A percentile compares a stretch with the other conserved stretches of the same genome.
These are phyloP conservation scores for Nemotelus nigrinus DNA, from an alignment of 2,888 invertebrate species.

Conservation along the genomic window DNA sequence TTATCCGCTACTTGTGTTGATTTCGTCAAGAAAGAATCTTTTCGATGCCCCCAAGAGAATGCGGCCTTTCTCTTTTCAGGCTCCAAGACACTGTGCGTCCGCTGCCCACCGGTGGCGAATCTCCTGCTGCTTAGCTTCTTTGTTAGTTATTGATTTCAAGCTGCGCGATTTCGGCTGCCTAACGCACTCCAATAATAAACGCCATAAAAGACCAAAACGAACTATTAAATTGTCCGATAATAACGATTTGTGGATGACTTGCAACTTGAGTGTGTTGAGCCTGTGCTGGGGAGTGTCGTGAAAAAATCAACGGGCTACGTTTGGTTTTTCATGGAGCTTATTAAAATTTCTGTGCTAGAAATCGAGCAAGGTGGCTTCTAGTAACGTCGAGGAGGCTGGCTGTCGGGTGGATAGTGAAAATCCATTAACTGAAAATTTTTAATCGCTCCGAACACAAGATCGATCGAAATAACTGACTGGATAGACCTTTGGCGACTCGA, in stretches of 20 bases:
- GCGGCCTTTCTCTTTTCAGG: constrained; percentile 41
- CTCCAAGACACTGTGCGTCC: constrained; percentile 49
- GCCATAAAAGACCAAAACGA: constrained; percentile 42
- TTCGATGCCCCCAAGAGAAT: constrained; percentile 15
- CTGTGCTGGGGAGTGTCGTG: not conserved
- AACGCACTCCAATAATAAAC: constrained; percentile 41
- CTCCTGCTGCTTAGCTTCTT: constrained; percentile 44
- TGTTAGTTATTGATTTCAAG: constrained; percentile 49
- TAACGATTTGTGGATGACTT: constrained; percentile 55
- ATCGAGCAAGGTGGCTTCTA: constrained; percentile 29
- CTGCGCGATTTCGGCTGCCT: constrained; percentile 43
- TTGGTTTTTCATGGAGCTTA: constrained; percentile 37
- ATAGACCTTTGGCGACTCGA: constrained; percentile 25
- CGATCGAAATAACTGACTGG: constrained; percentile 31
- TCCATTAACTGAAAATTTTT: constrained; percentile 42
- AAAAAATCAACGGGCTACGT: constrained; percentile 1
- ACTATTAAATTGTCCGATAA: constrained; percentile 50
- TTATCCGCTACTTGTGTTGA: constrained; percentile 56
- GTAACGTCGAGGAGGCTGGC: constrained; percentile 11
- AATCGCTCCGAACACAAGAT: constrained; percentile 36
- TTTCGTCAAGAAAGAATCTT: constrained; percentile 49
- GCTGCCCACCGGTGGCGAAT: constrained; percentile 39
- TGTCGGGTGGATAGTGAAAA: constrained; percentile 26
- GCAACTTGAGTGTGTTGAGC: constrained; percentile 36
- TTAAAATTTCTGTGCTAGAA: constrained; percentile 41